Evolutionary conservation across 2,888 invertebrate genomes (phyloP).

Genomic region (Fragum whitleyi): DNA sequence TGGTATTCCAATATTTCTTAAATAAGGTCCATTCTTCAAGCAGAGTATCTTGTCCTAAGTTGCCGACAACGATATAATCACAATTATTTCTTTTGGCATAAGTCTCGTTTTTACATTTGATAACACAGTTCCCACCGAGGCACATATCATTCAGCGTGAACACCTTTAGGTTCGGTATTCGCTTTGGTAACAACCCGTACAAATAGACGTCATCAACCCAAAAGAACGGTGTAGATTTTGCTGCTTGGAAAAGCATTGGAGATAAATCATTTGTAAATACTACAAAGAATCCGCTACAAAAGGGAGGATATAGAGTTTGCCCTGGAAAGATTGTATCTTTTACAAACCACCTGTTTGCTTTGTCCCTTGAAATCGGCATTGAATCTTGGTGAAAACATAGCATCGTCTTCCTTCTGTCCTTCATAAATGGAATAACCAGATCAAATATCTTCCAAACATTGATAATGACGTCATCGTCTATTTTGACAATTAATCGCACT

Average conservation of each 20-base stretch:
- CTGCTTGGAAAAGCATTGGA: conserved; percentile 1
- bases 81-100: background rate
- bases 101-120: background rate
- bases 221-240: conserved; percentile 10
- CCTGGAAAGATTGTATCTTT: background rate
- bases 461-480: conserved; percentile 11
- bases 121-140: background rate
- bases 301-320: background rate
- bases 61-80: background rate
- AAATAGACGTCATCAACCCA: conserved; percentile 3
- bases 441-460: background rate
- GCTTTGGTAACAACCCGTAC: background rate
- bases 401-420: background rate
- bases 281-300: conserved; percentile 14
- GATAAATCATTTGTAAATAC: conserved; percentile 15
- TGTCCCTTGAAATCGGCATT: background rate
- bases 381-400: background rate
- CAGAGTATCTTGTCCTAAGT: background rate
- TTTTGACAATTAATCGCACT: conserved; percentile 22
- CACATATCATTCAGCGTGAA: background rate
- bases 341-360: background rate
- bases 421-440: background rate
- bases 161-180: background rate
- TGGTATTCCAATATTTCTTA: too few relatives aligned
- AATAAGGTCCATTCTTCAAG: background rate